Conservation (phyloP, 2,888 invertebrate genomes). For the Iphiclides podalirius region DNA sequence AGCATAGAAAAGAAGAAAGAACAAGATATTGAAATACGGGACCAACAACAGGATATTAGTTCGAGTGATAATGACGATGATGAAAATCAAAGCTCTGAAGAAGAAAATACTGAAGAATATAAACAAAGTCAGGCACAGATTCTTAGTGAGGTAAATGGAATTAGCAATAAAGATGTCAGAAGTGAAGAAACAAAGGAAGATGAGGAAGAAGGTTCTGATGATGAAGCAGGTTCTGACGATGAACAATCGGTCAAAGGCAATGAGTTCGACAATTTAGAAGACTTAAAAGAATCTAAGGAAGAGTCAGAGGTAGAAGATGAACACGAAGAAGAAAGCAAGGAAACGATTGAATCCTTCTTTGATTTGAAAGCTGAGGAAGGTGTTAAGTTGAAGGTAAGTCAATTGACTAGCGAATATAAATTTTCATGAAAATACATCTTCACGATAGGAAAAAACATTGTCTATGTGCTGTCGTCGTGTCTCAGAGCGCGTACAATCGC, state of each 20-base stretch:
- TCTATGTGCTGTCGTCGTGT: too few species aligned
- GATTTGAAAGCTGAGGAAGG: conserved; percentile 53
- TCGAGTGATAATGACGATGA: conserved; percentile 18
- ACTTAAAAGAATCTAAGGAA: conserved; percentile 71
- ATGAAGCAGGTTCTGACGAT: conserved; percentile 25
- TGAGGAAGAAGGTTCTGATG: conserved; percentile 31
- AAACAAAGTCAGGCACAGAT: conserved; percentile 3
- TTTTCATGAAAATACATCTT: too few species aligned
- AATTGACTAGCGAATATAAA: neutral
- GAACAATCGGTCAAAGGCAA: conserved; percentile 27
- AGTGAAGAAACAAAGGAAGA: conserved; percentile 19
- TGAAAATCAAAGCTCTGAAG: conserved; percentile 9
- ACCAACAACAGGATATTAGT: conserved; percentile 25
- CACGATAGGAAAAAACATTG: too few species aligned
- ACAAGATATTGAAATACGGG: conserved; percentile 26
- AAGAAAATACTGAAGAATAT: conserved; percentile 16
- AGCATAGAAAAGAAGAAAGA: conserved; percentile 15
- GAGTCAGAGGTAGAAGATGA: conserved; percentile 45
- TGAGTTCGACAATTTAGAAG: conserved; percentile 54
- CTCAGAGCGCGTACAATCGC: too few species aligned
- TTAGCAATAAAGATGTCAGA: conserved; percentile 15
- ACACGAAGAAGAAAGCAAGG: conserved; percentile 37
- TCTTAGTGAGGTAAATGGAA: neutral
- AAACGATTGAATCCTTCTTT: conserved; percentile 54
- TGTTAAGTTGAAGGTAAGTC: conserved; percentile 58